Base-by-base conservation (phyloP, 2,113 vertebrate species). In the Neodon shergylaensis region DNA sequence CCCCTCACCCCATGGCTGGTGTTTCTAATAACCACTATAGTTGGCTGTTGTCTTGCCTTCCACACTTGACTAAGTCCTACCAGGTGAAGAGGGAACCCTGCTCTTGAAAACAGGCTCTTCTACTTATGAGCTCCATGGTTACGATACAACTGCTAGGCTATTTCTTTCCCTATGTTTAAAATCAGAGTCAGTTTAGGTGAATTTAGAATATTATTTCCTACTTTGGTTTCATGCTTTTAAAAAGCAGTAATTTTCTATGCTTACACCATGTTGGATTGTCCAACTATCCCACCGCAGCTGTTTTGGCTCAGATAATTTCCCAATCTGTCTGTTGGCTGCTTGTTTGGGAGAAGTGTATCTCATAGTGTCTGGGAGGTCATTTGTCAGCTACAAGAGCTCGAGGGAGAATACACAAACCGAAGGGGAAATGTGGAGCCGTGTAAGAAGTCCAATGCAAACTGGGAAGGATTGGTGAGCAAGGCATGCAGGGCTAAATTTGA, bases 291-390 rank as follows among this genome's bases (percentile, higher is more conserved):
- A 65, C 26, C n/a, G 61, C 95, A 95, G 95, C 93, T 96, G 93
- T 82, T 90, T 81, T 77, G 73, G 70, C 87, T 94, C 90, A 58
- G n/a, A 5, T 36, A 87, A 88, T 97, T 97, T 96, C 94, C 63
- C 93, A 90, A 42, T 97, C 90, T 88, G 95, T 96, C 72, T 93
- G 28, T 58, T 94, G 95, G 88, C 90, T 0, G 21, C 47, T 44
- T 76, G 22, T 92, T 84, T 92, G 92, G 95, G 90, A 96, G 94
- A 31, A 81, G 76, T 94, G 70, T 93, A n/a, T 88, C 95, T 52
- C 47, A 33, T 68, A 85, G 84, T 90, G 88, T 94, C 95, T 96
- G 85, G 79, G 39, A 49, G 93, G 31, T 95, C 90, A 74, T 72
- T 85, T n/a, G 47, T 82, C 66, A 66, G 52, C 92, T 47, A 39